Conservation (phyloP, 2,888 invertebrate species). For the Amblyteles armatorius region DNA sequence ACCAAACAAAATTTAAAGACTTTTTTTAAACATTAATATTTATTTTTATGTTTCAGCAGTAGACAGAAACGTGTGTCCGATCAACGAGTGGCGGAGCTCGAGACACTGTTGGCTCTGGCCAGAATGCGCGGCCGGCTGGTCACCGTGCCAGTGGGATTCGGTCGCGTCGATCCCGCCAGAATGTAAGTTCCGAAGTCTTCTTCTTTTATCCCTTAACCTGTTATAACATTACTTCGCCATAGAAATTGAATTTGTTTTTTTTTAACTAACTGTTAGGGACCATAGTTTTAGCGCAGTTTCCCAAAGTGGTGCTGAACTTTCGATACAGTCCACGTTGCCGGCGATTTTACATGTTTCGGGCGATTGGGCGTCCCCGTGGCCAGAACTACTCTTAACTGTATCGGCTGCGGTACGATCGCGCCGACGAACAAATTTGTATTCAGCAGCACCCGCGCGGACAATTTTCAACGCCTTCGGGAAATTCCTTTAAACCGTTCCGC, state of each 20-base stretch:
- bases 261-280: background rate
- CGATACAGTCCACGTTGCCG: no score
- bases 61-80: slow-evolving; percentile 87
- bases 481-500: slow-evolving; percentile 48
- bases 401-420: slow-evolving; percentile 43
- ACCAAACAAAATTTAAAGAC: background rate
- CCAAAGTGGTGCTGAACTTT: background rate
- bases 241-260: background rate
- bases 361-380: slow-evolving; percentile 48
- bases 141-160: slow-evolving; percentile 86
- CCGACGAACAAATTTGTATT: slow-evolving; percentile 75
- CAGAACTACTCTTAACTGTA: slow-evolving; percentile 52
- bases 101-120: slow-evolving; percentile 86
- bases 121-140: slow-evolving; percentile 85
- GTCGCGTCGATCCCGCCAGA: slow-evolving; percentile 86
- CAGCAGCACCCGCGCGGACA: slow-evolving; percentile 19
- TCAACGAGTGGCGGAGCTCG: slow-evolving; percentile 87
- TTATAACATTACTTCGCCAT: background rate
- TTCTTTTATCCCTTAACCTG: slow-evolving; percentile 54
- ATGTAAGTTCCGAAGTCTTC: slow-evolving; percentile 84
- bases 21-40: slow-evolving; percentile 5
- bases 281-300: background rate
- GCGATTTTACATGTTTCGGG: slow-evolving; percentile 14
- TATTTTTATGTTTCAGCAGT: slow-evolving; percentile 75
- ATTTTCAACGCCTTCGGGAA: slow-evolving; percentile 33